Conservation (phyloP, 2,797 vertebrate species). For the Sebastes paucispinis region DNA sequence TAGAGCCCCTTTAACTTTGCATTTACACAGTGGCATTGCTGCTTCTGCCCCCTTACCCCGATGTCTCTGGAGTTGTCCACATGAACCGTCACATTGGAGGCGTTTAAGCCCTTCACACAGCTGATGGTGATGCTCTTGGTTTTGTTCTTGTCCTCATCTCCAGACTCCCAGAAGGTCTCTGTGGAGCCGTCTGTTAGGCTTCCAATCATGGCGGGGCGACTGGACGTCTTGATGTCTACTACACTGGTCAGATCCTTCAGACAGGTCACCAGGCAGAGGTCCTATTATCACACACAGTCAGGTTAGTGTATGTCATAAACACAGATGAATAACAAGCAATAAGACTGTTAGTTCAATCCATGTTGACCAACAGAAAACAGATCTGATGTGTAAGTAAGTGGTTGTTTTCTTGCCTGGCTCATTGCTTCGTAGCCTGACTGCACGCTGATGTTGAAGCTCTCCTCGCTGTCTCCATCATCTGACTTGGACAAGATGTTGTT, state of each 20-base stretch:
- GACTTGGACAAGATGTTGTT: slow-evolving; percentile 99
- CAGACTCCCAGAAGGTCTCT: slow-evolving; percentile 99
- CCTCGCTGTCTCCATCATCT: slow-evolving; percentile 98
- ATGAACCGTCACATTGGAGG: slow-evolving; percentile 93
- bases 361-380: neutral
- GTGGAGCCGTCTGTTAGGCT: slow-evolving; percentile 98
- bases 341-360: neutral
- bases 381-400: neutral
- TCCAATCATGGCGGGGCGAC: slow-evolving; percentile 99
- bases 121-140: slow-evolving; percentile 98
- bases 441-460: slow-evolving; percentile 98
- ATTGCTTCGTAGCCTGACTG: slow-evolving; percentile 98
- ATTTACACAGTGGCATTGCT: neutral
- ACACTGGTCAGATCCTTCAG: slow-evolving; percentile 97
- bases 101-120: slow-evolving; percentile 96
- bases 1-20: neutral
- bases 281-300: slow-evolving; percentile 74
- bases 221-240: slow-evolving; percentile 98
- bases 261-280: slow-evolving; percentile 93
- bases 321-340: neutral
- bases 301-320: neutral
- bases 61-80: slow-evolving; percentile 99
- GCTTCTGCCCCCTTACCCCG: slow-evolving; percentile 85
- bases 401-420: slow-evolving; percentile 87
- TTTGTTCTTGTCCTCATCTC: slow-evolving; percentile 99